Percentiles rank a stretch among this genome's conserved stretches.
phyloP scores from a whole-genome alignment of 2,113 vertebrate species.

The Misgurnus mizolepis region DNA sequence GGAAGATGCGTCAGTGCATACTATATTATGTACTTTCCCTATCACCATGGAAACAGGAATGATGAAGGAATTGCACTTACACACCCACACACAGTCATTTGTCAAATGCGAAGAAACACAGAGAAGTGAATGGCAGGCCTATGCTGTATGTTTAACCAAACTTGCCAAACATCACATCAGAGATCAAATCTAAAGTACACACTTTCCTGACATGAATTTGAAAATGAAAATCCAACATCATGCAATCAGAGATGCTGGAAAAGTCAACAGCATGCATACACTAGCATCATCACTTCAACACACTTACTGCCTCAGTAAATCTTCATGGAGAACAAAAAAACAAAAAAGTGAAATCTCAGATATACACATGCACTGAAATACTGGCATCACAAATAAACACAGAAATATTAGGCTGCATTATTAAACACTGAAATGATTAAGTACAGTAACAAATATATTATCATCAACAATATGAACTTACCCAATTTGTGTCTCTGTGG shows the following conservation, averaged over 20 bases:
- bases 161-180: constrained; percentile 59
- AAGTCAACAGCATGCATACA: constrained; percentile 19
- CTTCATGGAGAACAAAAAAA: constrained; percentile 11
- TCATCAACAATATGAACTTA: constrained; percentile 63
- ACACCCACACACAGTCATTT: constrained; percentile 48
- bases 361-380: not conserved
- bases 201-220: constrained; percentile 8
- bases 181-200: constrained; percentile 33
- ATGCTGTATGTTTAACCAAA: constrained; percentile 50
- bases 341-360: not conserved
- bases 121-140: constrained; percentile 49
- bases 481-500: constrained; percentile 88
- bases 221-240: constrained; percentile 20
- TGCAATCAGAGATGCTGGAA: not conserved
- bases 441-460: not conserved
- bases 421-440: constrained; percentile 7
- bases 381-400: not conserved
- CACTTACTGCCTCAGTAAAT: constrained; percentile 37
- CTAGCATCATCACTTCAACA: constrained; percentile 8
- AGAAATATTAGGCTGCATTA: not conserved
- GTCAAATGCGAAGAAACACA: constrained; percentile 63
- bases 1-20: constrained; percentile 67
- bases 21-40: constrained; percentile 63
- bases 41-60: constrained; percentile 80
- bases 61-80: constrained; percentile 60